A percentile compares a stretch with the other conserved stretches of the same genome.
These are phyloP conservation scores for Aphaenogaster floridana DNA, from an alignment of 1,140 invertebrate species.

Conservation along the genomic window DNA sequence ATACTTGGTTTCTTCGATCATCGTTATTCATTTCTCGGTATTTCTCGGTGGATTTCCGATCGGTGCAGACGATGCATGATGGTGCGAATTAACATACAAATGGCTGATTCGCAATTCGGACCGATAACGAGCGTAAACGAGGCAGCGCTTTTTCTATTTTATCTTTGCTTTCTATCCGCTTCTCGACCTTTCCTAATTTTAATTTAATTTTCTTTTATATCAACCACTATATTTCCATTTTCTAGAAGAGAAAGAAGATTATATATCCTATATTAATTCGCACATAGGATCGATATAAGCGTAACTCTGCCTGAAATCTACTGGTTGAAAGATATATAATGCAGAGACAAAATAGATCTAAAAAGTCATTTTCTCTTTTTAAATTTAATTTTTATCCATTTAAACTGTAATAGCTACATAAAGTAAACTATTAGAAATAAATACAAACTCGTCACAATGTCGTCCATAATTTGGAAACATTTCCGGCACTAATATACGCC, in stretches of 20 bases:
- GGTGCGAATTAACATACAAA: slow-evolving; percentile 74
- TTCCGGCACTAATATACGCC: neutral
- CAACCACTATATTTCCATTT: slow-evolving; percentile 1
- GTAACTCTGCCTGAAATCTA: neutral
- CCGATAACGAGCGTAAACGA: slow-evolving; percentile 68
- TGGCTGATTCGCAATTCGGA: slow-evolving; percentile 61
- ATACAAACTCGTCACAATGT: neutral
- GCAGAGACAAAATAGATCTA: neutral
- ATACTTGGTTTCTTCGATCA: neutral
- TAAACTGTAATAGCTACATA: neutral
- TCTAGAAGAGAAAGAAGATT: neutral
- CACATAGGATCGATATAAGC: slow-evolving; percentile 2
- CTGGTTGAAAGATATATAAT: neutral
- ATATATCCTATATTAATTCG: slow-evolving; percentile 6
- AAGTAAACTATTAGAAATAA: neutral
- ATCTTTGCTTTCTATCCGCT: slow-evolving; percentile 47
- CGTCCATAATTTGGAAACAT: neutral
- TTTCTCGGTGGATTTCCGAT: slow-evolving; percentile 56
- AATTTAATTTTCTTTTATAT: slow-evolving; percentile 27
- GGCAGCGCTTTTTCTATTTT: slow-evolving; percentile 52
- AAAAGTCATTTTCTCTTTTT: neutral
- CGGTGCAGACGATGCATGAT: slow-evolving; percentile 43
- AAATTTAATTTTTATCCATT: neutral
- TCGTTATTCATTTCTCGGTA: slow-evolving; percentile 49
- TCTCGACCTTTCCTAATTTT: slow-evolving; percentile 43